phyloP scores from a whole-genome alignment of 2,888 invertebrate species.

The Rotaria sp. region DNA sequence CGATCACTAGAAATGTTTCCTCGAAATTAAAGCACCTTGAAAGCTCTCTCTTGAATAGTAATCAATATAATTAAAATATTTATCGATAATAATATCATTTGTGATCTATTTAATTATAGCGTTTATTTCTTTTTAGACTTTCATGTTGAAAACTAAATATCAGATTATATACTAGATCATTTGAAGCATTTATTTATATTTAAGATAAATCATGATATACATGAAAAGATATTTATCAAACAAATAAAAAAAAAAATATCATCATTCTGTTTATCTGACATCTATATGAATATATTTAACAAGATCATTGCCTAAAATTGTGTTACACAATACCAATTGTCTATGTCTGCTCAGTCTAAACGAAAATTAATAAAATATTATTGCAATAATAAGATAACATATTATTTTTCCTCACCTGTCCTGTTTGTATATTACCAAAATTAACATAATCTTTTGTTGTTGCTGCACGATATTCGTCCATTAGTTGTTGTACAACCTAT shows the following conservation, averaged over 20 bases:
- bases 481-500: slow-evolving; percentile 75
- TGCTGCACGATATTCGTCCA: slow-evolving; percentile 89
- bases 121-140: no score
- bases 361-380: not conserved
- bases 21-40: no score
- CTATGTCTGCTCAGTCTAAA: not conserved
- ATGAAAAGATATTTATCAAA: not conserved
- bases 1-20: no score
- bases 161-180: not conserved
- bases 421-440: slow-evolving; percentile 41
- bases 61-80: no score
- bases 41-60: no score
- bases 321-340: not conserved
- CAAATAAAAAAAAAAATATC: not conserved
- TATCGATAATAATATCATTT: no score
- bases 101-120: no score
- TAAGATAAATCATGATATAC: not conserved
- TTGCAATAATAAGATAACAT: no score
- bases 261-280: not conserved
- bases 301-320: not conserved
- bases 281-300: not conserved
- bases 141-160: no score
- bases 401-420: not conserved
- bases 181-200: not conserved
- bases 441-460: slow-evolving; percentile 73